Percentiles rank a stretch among this genome's conserved stretches.
Conservation (phyloP, 1,140 invertebrate species). For the Pinna nobilis region DNA sequence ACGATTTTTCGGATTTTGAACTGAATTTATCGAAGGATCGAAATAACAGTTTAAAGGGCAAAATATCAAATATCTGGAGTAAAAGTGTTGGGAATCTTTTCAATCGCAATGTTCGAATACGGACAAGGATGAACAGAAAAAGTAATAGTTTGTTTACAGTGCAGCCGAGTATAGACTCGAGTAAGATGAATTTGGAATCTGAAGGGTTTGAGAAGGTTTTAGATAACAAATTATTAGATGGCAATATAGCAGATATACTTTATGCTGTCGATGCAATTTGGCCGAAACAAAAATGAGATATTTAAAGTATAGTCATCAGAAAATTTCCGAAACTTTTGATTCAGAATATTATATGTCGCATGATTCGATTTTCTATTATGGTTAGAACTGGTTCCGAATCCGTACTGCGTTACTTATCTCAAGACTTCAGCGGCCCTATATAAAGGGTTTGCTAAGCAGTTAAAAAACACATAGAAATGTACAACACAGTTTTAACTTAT, state of each 20-base stretch:
- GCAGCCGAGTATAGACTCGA: conserved; percentile 14
- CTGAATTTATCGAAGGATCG: background rate
- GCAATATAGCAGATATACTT: conserved; percentile 54
- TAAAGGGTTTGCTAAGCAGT: too few species aligned
- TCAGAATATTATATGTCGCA: too few species aligned
- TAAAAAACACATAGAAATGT: too few species aligned
- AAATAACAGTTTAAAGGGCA: conserved; percentile 4
- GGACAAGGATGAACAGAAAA: background rate
- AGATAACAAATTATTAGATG: conserved; percentile 51
- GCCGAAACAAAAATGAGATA: too few species aligned
- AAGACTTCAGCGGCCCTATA: too few species aligned
- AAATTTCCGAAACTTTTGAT: too few species aligned
- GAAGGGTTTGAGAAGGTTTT: conserved; percentile 34
- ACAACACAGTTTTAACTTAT: too few species aligned
- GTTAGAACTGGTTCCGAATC: too few species aligned
- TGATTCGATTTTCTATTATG: too few species aligned
- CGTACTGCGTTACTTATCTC: too few species aligned
- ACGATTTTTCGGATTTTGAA: background rate
- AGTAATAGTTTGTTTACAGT: conserved; percentile 20
- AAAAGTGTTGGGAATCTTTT: conserved; percentile 15
- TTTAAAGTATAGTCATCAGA: too few species aligned
- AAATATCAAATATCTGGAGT: conserved; percentile 8
- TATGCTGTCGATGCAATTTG: conserved; percentile 59
- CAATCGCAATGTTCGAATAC: background rate
- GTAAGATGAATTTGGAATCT: conserved; percentile 1